Conservation (phyloP, 2,797 vertebrate species). For the Hippopotamyrus pictus region DNA sequence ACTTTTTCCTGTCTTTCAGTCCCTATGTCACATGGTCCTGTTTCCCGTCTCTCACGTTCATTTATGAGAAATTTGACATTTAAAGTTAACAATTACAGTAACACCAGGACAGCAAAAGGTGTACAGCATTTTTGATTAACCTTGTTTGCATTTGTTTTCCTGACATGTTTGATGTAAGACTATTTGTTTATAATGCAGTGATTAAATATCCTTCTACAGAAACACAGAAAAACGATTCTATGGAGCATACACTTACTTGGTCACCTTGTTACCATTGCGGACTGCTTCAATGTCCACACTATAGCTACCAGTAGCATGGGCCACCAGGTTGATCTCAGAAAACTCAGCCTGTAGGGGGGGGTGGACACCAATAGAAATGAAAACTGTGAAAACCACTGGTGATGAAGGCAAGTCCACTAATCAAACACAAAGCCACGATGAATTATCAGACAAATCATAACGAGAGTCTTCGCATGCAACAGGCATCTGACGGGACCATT, state of each 20-base stretch:
- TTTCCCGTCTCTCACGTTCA: neutral
- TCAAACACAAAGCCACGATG: neutral
- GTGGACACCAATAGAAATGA: neutral
- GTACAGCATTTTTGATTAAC: neutral
- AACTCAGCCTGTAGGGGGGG: constrained; percentile 72
- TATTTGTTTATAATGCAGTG: neutral
- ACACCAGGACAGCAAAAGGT: neutral
- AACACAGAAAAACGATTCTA: neutral
- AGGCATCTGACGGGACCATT: neutral
- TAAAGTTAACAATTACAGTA: neutral
- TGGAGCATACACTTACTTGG: constrained; percentile 60
- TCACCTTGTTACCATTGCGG: constrained; percentile 74
- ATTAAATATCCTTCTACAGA: neutral
- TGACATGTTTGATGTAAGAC: neutral
- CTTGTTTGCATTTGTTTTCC: neutral
- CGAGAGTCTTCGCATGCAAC: neutral
- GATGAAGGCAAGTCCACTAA: neutral
- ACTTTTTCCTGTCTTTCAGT: neutral
- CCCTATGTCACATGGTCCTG: neutral
- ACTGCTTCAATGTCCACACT: constrained; percentile 77
- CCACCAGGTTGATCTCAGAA: constrained; percentile 78
- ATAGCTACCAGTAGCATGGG: constrained; percentile 71
- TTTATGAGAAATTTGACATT: neutral
- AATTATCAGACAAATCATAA: neutral
- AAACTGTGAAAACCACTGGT: neutral